Evolutionary conservation across 1,140 invertebrate genomes (phyloP), one percentile per base, ranked within the genome.

Genomic region (Drosophila eugracilis): DNA sequence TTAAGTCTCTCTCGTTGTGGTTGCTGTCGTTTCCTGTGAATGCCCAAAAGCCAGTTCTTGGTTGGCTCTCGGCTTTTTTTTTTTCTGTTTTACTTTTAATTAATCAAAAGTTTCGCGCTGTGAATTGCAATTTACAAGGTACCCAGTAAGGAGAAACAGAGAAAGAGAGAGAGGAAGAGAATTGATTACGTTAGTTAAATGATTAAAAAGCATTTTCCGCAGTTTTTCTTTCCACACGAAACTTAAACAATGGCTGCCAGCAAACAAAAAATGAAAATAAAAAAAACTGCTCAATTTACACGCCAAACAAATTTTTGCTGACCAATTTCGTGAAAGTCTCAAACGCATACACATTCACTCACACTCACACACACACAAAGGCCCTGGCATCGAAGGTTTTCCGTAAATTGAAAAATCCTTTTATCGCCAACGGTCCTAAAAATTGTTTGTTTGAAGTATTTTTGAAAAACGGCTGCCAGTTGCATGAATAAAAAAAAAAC

Each of bases 161-260:
- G 32, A 28, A 10, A 54, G 47, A 36, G 24, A 48, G 44, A 49
- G 32, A 24, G 28, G 47, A 78, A 45, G 12, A 72, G 58, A 85
- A 79, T 85, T 84, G 75, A 85, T 85, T 84, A 72, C 71, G 75
- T 85, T 84, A 85, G 80, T 84, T 79, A 72, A 69, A 28, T 72
- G 78, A 66, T 49, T 78, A 57, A 69, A 79, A 63, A 60, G 55
- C 55, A 53, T 37, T 58, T 62, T 74, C 55, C 24, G 17, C 48
- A 32, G 10, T 39, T 72, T 58, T 32, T 42, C 22, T 21, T 44
- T 34, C 12, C 14, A 14, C 26, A 45, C 41, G 48, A 21, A 39
- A 28, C 19, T 19, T 36, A 58, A 65, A 65, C 30, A 63, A 36
- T 30, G 32, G 30, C 47, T 24, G 42, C 22, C 7, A 37, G 9